Conservation (phyloP, 2,113 vertebrate species). For the Corvus moneduloides region DNA sequence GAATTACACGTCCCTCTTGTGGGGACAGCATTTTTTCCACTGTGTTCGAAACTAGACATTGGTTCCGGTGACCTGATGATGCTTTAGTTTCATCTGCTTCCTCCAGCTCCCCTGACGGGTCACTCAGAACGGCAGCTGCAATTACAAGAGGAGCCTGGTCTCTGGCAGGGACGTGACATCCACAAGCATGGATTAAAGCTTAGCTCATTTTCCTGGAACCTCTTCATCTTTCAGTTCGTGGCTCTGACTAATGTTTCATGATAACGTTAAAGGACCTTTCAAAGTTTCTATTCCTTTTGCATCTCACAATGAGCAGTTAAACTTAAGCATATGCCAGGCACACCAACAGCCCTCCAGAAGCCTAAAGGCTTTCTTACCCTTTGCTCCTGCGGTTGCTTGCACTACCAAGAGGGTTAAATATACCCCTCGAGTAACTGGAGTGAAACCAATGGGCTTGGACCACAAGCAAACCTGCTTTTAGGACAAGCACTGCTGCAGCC, state of each 20-base stretch:
- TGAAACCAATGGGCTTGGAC: neutral
- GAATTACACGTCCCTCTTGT: neutral
- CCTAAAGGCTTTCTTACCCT: neutral
- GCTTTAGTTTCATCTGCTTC: neutral
- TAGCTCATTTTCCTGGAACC: neutral
- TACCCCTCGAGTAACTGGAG: neutral
- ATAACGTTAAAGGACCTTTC: neutral
- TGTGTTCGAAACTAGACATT: rapidly evolving
- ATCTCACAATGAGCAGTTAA: neutral
- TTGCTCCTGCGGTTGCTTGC: neutral
- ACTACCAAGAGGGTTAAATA: neutral
- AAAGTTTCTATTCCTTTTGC: neutral
- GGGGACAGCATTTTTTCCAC: neutral
- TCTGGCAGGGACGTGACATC: neutral
- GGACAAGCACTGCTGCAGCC: neutral
- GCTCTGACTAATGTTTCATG: neutral
- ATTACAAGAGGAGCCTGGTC: neutral
- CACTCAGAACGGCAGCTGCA: neutral
- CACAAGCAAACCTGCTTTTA: neutral
- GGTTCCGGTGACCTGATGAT: rapidly evolving
- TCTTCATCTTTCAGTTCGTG: neutral
- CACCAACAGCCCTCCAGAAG: neutral
- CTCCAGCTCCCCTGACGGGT: neutral
- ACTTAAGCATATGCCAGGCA: neutral
- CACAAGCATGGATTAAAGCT: neutral